phyloP scores from a whole-genome alignment of 2,888 invertebrate genomes.

The Syritta pipiens region DNA sequence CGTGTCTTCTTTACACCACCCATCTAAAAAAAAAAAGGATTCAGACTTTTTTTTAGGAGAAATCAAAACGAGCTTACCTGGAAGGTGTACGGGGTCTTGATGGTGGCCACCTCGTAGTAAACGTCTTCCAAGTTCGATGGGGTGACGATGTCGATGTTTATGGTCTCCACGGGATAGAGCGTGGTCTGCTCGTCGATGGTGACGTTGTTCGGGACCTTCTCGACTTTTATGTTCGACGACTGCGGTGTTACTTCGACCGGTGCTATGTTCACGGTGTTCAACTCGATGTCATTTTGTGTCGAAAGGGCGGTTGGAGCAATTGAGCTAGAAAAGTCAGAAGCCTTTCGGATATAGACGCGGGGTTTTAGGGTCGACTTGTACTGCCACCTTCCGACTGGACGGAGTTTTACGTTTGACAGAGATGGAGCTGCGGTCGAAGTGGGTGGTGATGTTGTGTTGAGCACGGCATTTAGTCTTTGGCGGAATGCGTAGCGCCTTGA shows the following conservation, averaged over 20 bases:
- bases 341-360: constrained; percentile 88
- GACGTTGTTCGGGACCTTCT: constrained; percentile 73
- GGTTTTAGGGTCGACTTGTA: constrained; percentile 94
- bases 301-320: constrained; percentile 74
- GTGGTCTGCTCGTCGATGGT: constrained; percentile 8
- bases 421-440: not conserved
- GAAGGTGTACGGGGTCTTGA: constrained; percentile 93
- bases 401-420: constrained; percentile 27
- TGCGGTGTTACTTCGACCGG: constrained; percentile 81
- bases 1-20: constrained; percentile 92
- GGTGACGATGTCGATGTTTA: constrained; percentile 93
- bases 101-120: constrained; percentile 93
- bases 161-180: constrained; percentile 85
- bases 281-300: constrained; percentile 82
- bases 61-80: constrained; percentile 82
- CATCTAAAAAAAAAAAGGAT: constrained; percentile 81
- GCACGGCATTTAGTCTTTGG: constrained; percentile 82
- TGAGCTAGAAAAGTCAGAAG: constrained; percentile 71
- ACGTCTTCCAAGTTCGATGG: constrained; percentile 91
- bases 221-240: constrained; percentile 80
- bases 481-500: constrained; percentile 84
- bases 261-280: constrained; percentile 86
- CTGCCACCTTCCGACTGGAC: constrained; percentile 87
- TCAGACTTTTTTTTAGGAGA: not conserved
- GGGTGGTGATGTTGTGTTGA: constrained; percentile 75